Evolutionary conservation across 2,113 vertebrate genomes (phyloP).

Genomic region (Callipepla squamata): DNA sequence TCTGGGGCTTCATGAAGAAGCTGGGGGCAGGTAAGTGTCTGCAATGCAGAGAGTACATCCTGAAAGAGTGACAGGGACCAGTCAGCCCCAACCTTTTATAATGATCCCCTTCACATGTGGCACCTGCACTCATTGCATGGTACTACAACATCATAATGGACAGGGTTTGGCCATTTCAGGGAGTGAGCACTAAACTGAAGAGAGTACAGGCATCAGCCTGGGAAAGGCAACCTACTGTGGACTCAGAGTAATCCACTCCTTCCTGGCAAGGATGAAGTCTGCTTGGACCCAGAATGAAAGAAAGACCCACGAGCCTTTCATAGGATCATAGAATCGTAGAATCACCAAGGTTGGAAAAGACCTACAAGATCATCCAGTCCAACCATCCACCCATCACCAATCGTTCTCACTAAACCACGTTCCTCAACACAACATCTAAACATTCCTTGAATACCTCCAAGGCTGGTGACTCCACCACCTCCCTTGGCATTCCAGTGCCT

Average conservation of each 20-base stretch:
- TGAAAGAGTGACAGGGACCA: not conserved
- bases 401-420: no score
- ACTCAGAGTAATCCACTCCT: not conserved
- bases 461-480: no score
- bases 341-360: no score
- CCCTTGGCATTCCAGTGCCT: no score
- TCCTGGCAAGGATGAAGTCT: not conserved
- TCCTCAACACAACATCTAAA: no score
- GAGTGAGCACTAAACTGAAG: not conserved
- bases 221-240: not conserved
- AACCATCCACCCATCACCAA: no score
- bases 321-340: no score
- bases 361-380: no score
- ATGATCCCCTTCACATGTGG: not conserved
- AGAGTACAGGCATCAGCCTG: not conserved
- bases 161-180: not conserved
- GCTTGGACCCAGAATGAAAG: not conserved
- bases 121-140: not conserved
- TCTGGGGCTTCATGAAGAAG: not conserved
- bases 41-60: not conserved
- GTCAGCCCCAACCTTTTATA: not conserved
- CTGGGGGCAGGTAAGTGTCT: not conserved
- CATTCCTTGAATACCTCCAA: no score
- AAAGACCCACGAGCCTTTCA: rapidly evolving
- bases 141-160: not conserved